Evolutionary conservation across 2,888 invertebrate species (phyloP), one percentile per base, ranked within the genome.

Genomic region (Agrenia bidenticulata): DNA sequence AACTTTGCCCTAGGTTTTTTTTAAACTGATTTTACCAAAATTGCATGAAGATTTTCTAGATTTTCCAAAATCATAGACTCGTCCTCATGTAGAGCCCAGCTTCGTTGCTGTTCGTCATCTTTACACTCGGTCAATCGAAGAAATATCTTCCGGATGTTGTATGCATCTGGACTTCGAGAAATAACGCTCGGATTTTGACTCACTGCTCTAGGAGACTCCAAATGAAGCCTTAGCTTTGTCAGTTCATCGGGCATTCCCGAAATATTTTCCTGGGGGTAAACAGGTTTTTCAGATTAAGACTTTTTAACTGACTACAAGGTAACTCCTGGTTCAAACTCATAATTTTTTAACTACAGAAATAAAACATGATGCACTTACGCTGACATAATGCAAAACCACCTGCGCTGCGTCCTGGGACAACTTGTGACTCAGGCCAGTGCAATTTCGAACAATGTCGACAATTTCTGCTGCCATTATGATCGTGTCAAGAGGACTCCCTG

Each of bases 41-140:
- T 79, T 41, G 79, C 79, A 19, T 80, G 73, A 27, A 83, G 77
- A 66, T 82, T 79, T 32, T 79, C 77, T 24, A 96, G 84, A 79
- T 93, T 90, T 67, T 91, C 89, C 66, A 88, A 87, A 78, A 96
- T 95, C 75, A 90, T 89, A 66, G 86, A 86, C 74, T 95, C 94
- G 79, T 96, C 96, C 79, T 96, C 95, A 79, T 95, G 92, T 32
- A 96, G 82, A 80, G 93, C 92, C 96, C 96, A 96, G 75, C 92
- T 94, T 64, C 96, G 84, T 78, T 97, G 96, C 78, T 97, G 95
- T 0, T 94, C 91, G 79, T 96, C 96, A 78, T 95, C 93, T 75
- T 94, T 94, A 73, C 94, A 93, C 69, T 88, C 89, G 1, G 90
- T 90, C 72, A 96, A 81, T 70, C 94, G 89, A 71, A 87, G 86